Conservation (phyloP, 2,797 vertebrate genomes). For the Pangasius macronema region DNA sequence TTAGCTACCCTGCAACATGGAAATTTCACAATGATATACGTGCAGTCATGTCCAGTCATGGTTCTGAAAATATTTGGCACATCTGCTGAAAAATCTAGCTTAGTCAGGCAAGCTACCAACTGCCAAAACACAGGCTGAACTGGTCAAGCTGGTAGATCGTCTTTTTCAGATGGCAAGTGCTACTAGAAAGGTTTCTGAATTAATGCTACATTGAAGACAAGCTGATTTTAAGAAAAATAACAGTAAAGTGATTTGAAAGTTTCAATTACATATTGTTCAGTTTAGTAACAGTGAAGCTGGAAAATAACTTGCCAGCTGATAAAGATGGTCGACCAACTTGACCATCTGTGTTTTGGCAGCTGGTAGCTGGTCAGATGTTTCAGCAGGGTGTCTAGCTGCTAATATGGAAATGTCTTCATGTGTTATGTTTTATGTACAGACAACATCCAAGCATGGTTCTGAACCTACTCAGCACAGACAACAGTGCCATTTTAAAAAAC, state of each 20-base stretch:
- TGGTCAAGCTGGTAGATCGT: slow-evolving; percentile 8
- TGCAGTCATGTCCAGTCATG: background rate
- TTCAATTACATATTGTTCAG: background rate
- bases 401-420: background rate
- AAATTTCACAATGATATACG: background rate
- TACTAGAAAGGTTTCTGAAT: background rate
- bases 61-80: background rate
- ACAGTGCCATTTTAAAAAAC: background rate
- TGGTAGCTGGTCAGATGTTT: background rate
- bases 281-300: background rate
- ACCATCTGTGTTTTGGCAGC: background rate
- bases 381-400: background rate
- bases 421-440: background rate
- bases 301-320: background rate
- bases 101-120: slow-evolving; percentile 3
- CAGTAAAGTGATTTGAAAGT: background rate
- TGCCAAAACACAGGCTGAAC: slow-evolving; percentile 6
- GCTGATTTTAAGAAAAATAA: background rate
- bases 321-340: background rate
- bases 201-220: background rate
- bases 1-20: background rate
- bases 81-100: background rate
- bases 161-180: background rate
- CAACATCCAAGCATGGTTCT: background rate
- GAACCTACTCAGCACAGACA: background rate